Evolutionary conservation across 2,888 invertebrate species (phyloP).

Genomic region (Drosophila pseudotalamancana): DNA sequence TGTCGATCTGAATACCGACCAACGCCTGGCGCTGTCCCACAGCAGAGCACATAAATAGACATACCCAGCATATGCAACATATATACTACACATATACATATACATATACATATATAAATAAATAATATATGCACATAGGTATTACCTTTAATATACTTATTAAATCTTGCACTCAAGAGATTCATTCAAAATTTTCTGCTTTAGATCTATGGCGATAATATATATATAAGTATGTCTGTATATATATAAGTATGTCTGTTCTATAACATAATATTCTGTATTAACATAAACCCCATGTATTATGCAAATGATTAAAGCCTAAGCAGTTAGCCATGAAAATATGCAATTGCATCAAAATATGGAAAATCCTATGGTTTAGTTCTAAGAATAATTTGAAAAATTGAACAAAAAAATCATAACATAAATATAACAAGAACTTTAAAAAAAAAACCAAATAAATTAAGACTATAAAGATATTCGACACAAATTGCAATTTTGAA

Average conservation of each 20-base stretch:
- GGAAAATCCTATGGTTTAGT: background rate
- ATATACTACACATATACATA: conserved; percentile 4
- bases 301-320: conserved; percentile 25
- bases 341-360: background rate
- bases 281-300: conserved; percentile 10
- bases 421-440: too few species aligned
- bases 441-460: too few species aligned
- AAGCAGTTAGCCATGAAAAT: conserved; percentile 23
- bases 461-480: too few species aligned
- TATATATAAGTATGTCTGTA: background rate
- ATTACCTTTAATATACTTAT: conserved; percentile 1
- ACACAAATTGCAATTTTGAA: too few species aligned
- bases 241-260: background rate
- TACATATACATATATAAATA: background rate
- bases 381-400: too few species aligned
- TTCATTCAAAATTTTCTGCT: background rate
- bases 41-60: conserved; percentile 9
- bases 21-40: conserved; percentile 47
- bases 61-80: background rate
- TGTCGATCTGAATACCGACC: conserved; percentile 77
- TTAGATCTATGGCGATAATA: background rate
- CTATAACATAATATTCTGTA: conserved; percentile 16
- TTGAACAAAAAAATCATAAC: too few species aligned
- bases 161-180: conserved; percentile 21
- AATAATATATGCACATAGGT: background rate